phyloP scores from a whole-genome alignment of 1,140 invertebrate genomes.

The Drosophila santomea region DNA sequence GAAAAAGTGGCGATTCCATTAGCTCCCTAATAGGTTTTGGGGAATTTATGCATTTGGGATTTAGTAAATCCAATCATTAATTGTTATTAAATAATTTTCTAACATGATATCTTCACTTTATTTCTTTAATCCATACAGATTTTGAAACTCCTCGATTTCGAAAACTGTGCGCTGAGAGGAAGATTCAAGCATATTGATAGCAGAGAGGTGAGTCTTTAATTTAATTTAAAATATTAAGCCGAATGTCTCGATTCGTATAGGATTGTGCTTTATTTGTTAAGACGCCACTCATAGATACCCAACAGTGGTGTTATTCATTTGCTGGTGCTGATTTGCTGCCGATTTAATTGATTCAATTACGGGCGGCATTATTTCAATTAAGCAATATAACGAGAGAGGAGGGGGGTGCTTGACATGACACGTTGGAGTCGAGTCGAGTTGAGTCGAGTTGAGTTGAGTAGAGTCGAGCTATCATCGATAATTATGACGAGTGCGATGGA shows the following conservation, averaged over 20 bases:
- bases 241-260: background rate
- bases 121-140: background rate
- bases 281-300: background rate
- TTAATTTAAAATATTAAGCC: background rate
- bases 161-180: too few species aligned
- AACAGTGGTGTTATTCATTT: slow-evolving; percentile 21
- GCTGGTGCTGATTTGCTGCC: slow-evolving; percentile 25
- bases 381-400: background rate
- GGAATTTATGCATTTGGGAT: background rate
- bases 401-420: slow-evolving; percentile 25
- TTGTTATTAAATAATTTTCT: too few species aligned
- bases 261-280: background rate
- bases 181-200: too few species aligned
- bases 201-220: too few species aligned
- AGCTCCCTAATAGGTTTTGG: background rate
- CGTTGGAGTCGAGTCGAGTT: slow-evolving; percentile 16
- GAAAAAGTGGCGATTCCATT: background rate
- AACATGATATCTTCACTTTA: too few species aligned
- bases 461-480: slow-evolving; percentile 40
- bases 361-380: slow-evolving; percentile 43
- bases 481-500: slow-evolving; percentile 45
- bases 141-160: background rate
- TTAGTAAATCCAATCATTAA: background rate
- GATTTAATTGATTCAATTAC: slow-evolving; percentile 51
- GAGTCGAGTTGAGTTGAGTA: background rate